phyloP scores from a whole-genome alignment of 2,888 invertebrate genomes.

The Schizotus pectinicornis region DNA sequence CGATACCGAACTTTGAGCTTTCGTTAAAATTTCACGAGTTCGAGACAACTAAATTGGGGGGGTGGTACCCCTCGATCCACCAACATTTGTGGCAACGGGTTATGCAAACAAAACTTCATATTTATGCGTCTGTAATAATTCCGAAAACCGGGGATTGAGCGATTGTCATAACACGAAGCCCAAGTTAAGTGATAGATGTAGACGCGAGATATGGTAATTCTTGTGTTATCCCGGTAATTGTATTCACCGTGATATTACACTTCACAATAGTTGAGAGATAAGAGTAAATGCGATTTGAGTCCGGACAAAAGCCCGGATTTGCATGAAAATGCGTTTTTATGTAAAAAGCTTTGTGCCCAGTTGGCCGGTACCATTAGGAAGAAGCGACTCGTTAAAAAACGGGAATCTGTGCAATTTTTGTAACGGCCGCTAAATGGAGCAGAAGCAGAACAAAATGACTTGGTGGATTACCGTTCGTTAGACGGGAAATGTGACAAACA shows the following conservation, averaged over 20 bases:
- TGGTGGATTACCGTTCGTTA: background rate
- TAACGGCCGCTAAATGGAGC: background rate
- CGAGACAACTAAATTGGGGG: no score
- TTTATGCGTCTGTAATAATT: no score
- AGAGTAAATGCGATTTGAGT: background rate
- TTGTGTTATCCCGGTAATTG: conserved; percentile 13
- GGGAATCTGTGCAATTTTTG: background rate
- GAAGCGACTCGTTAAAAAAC: background rate
- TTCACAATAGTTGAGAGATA: background rate
- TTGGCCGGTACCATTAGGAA: background rate
- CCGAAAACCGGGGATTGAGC: no score
- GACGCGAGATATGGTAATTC: conserved; percentile 14
- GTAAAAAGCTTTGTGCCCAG: background rate
- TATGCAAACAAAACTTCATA: no score
- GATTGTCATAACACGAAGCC: background rate
- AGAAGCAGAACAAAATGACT: background rate
- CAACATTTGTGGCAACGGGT: no score
- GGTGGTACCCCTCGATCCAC: no score
- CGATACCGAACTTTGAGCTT: no score
- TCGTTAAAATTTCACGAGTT: no score
- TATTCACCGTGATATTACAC: conserved; percentile 12
- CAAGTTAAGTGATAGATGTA: conserved; percentile 15
- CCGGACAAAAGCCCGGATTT: conserved; percentile 1
- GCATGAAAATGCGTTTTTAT: conserved; percentile 1
- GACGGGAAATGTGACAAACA: background rate